Percentiles rank a stretch among this genome's conserved stretches.
phyloP scores from a whole-genome alignment of 2,113 vertebrate species.

The Embiotoca jacksoni region DNA sequence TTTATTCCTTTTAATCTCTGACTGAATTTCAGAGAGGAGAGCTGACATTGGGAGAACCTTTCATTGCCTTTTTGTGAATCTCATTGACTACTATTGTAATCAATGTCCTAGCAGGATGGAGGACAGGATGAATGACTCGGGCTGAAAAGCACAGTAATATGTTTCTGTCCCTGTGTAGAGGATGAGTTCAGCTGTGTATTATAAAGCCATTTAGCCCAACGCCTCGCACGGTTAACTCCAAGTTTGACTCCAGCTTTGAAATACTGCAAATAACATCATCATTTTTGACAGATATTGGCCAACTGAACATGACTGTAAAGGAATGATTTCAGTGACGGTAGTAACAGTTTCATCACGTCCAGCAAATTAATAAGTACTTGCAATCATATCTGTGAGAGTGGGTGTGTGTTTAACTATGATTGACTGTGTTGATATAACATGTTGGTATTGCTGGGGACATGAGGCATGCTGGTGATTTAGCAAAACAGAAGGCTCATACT shows the following conservation, averaged over 20 bases:
- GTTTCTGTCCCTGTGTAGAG: slow-evolving; percentile 43
- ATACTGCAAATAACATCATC: slow-evolving; percentile 34
- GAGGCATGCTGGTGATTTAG: slow-evolving; percentile 8
- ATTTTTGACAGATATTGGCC: background rate
- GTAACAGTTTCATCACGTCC: slow-evolving; percentile 1
- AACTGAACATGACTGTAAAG: slow-evolving; percentile 35
- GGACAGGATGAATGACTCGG: slow-evolving; percentile 47
- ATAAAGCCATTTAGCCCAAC: slow-evolving; percentile 54
- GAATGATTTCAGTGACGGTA: slow-evolving; percentile 1
- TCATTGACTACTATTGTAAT: slow-evolving; percentile 65
- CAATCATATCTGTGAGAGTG: background rate
- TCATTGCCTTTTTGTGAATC: slow-evolving; percentile 37
- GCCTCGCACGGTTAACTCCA: slow-evolving; percentile 45
- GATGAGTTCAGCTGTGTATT: slow-evolving; percentile 44
- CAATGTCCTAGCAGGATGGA: slow-evolving; percentile 58
- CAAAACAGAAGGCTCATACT: slow-evolving; percentile 22
- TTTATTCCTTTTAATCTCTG: slow-evolving; percentile 59
- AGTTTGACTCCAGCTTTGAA: slow-evolving; percentile 47
- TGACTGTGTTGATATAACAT: slow-evolving; percentile 15
- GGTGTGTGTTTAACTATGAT: background rate
- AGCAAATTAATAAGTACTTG: slow-evolving; percentile 12
- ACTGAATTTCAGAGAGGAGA: slow-evolving; percentile 60
- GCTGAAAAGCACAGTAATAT: slow-evolving; percentile 60
- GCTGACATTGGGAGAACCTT: slow-evolving; percentile 57
- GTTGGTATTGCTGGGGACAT: slow-evolving; percentile 10